These are phyloP conservation scores for Clusia tigrina DNA, from an alignment of 2,888 invertebrate genomes.

Conservation along the genomic window DNA sequence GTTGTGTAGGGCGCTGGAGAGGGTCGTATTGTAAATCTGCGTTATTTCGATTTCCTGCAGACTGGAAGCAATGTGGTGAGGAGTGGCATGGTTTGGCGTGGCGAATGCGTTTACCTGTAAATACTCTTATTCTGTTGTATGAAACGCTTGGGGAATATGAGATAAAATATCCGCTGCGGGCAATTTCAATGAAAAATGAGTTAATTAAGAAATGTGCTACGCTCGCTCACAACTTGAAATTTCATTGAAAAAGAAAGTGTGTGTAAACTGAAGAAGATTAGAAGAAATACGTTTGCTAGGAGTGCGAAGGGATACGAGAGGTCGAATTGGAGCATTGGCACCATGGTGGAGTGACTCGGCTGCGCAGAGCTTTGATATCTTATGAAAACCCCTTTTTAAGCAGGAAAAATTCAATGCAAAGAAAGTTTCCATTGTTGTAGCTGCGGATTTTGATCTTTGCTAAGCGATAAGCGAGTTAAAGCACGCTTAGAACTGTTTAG, in stretches of 20 bases:
- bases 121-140: slow-evolving; percentile 21
- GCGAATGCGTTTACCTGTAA: neutral
- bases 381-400: too few species aligned
- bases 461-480: slow-evolving; percentile 31
- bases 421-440: neutral
- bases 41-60: neutral
- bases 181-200: slow-evolving; percentile 61
- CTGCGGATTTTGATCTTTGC: slow-evolving; percentile 23
- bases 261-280: neutral
- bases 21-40: neutral
- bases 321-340: too few species aligned
- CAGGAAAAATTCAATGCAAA: neutral
- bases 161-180: slow-evolving; percentile 40
- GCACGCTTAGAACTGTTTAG: neutral
- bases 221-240: neutral
- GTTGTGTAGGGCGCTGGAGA: neutral
- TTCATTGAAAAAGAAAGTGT: neutral
- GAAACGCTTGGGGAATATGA: slow-evolving; percentile 27
- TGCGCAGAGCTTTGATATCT: too few species aligned
- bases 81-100: too few species aligned
- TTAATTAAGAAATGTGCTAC: slow-evolving; percentile 53
- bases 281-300: neutral
- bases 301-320: neutral
- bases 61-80: neutral
- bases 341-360: too few species aligned